Conservation (phyloP, 2,797 vertebrate species). For the Hemitrygon akajei region DNA sequence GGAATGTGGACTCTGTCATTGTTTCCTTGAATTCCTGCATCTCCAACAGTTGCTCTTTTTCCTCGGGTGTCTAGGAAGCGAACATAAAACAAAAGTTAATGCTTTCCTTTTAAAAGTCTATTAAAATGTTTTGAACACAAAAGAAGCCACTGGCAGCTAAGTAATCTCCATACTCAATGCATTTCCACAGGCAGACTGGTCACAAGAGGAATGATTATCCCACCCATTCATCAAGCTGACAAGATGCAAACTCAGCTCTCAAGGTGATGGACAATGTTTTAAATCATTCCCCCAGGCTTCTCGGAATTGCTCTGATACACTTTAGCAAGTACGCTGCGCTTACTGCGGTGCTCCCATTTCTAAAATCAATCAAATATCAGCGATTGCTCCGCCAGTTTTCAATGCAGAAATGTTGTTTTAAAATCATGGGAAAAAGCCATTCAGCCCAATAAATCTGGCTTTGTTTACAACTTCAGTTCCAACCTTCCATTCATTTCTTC, state of each 20-base stretch:
- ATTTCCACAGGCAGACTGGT: neutral
- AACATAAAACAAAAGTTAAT: neutral
- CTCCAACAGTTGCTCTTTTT: slow-evolving; percentile 80
- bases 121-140: neutral
- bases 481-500: neutral
- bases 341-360: neutral
- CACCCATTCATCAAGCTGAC: neutral
- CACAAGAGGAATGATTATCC: neutral
- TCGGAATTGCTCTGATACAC: neutral
- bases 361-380: neutral
- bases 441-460: neutral
- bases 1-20: slow-evolving; percentile 86
- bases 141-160: neutral
- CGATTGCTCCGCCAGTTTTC: neutral
- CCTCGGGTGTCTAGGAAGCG: slow-evolving; percentile 68
- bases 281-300: slow-evolving; percentile 2
- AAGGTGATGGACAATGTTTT: neutral
- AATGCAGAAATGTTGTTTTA: neutral
- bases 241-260: neutral
- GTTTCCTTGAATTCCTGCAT: slow-evolving; percentile 89
- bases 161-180: neutral
- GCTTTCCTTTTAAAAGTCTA: neutral
- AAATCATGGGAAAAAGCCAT: neutral
- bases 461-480: neutral
- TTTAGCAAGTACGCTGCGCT: neutral